phyloP scores from a whole-genome alignment of 2,797 vertebrate genomes.

The Acanthiza pusilla region DNA sequence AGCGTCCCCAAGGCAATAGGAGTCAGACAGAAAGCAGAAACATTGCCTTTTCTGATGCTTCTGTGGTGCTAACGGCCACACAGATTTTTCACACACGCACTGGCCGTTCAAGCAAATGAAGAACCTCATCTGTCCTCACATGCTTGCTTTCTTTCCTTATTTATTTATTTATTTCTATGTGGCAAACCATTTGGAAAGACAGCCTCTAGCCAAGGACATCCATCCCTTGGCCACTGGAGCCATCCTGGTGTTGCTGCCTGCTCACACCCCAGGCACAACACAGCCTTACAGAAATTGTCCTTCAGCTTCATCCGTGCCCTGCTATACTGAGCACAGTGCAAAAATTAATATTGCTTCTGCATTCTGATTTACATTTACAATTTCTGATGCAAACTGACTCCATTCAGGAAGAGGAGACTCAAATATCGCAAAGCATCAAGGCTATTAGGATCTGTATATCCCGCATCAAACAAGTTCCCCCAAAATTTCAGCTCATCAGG shows the following conservation, averaged over 20 bases:
- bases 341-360: neutral
- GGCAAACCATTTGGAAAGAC: neutral
- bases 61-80: neutral
- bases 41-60: neutral
- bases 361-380: neutral
- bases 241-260: neutral
- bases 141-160: neutral
- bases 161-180: rapidly evolving
- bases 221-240: neutral
- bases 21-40: neutral
- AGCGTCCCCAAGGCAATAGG: neutral
- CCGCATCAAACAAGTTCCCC: no score
- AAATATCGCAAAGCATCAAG: neutral
- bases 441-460: neutral
- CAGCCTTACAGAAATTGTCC: neutral
- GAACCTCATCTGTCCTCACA: neutral
- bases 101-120: neutral
- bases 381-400: neutral
- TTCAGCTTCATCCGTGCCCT: neutral
- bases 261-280: rapidly evolving
- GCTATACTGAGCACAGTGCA: neutral
- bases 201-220: neutral
- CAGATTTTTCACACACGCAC: neutral
- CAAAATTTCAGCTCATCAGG: neutral
- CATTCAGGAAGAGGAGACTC: neutral